Evolutionary conservation across 2,888 invertebrate species (phyloP), one percentile per base, ranked within the genome.

Genomic region (Cheilosia vernalis): DNA sequence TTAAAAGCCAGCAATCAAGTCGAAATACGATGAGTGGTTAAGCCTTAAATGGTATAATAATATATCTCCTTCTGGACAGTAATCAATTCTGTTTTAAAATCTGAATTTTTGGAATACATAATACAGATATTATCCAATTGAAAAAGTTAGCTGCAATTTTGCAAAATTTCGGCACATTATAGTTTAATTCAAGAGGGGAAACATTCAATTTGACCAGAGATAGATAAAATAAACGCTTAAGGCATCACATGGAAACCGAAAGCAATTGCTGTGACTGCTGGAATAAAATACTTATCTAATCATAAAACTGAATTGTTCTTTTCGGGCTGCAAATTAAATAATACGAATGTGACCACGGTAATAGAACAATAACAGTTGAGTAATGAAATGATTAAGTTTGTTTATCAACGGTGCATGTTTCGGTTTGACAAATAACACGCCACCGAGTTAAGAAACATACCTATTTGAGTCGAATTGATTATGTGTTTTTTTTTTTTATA

Each of bases 251-350:
- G 19, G 17, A 21, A 53, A 17, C 53, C 66, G 17, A 44, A 13
- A 9, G 9, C 47, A 30, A 17, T 19, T 9, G 33, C 33, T 21
- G 0, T 21, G 37, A 30, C 27, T 7, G 13, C 19, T 49, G 37
- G 4, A 40, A 51, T 58, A 40, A 49, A 66, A 66, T 58, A 58
- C 49, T 74, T 66, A 74, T 74, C 74, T 74, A 66, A 74, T 74
- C 74, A 47, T 64, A 37, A 44, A 53, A 63, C 33, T 44, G 33
- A 63, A 63, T 73, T 73, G 63, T 33, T 72, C n/a, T 55, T 30
- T 70, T 49, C 55, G 44, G 17, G 10, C 21, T 33, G 42, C 27
- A 51, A 27, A 60, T 17, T 42, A 55, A 60, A 60, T 17, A 17
- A 6, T 60, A n/a, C 4, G 1, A 37, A 37, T 37, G 24, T 47